Evolutionary conservation across 1,140 invertebrate genomes (phyloP).

Genomic region (Drosophila lowei): DNA sequence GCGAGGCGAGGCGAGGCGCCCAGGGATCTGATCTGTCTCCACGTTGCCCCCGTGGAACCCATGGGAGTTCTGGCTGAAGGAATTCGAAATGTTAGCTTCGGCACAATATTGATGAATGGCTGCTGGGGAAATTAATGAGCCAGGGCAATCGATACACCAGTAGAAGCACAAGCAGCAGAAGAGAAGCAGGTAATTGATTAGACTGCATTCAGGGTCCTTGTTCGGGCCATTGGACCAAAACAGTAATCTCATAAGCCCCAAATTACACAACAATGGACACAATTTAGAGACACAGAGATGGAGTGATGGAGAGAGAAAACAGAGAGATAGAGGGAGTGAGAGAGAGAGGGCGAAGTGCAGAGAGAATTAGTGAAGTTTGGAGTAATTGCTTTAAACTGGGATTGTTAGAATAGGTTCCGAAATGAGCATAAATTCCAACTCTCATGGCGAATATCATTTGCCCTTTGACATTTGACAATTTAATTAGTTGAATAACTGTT

Average conservation of each 20-base stretch:
- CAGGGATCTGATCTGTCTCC: too few relatives aligned
- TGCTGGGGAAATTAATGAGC: constrained; percentile 58
- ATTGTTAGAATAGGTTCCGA: constrained; percentile 4
- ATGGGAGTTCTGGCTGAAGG: constrained; percentile 31
- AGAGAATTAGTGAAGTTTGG: not conserved
- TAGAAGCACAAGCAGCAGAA: not conserved
- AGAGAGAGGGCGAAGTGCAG: too few relatives aligned
- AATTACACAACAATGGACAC: constrained; percentile 23
- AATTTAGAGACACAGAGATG: not conserved
- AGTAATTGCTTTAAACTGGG: too few relatives aligned
- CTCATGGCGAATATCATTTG: constrained; percentile 1
- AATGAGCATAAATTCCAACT: constrained; percentile 12
- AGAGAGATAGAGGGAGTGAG: too few relatives aligned
- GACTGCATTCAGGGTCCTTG: constrained; percentile 34
- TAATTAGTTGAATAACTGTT: constrained; percentile 47
- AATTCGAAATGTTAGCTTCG: constrained; percentile 40
- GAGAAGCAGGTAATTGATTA: constrained; percentile 51
- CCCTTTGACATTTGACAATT: constrained; percentile 28
- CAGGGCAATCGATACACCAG: constrained; percentile 32
- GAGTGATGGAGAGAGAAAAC: not conserved
- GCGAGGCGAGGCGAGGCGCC: not conserved
- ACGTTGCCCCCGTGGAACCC: not conserved
- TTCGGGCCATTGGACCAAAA: not conserved
- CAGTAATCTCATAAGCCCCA: constrained; percentile 21
- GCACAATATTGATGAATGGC: constrained; percentile 64